phyloP scores from a whole-genome alignment of 1,140 invertebrate species.

The Bombus confusus region DNA sequence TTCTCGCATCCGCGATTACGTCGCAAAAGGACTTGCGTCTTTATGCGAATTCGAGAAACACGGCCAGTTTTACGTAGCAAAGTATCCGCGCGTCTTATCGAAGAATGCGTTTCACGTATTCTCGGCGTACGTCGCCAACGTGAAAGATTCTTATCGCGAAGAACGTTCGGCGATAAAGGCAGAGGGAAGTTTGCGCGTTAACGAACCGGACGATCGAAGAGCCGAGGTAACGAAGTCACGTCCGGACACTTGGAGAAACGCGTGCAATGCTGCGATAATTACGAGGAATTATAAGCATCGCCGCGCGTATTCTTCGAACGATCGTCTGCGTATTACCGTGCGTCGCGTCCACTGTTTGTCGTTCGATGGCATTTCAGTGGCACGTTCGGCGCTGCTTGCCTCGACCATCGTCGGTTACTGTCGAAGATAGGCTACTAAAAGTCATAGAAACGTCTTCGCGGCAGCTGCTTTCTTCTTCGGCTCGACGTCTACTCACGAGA shows the following conservation, averaged over 20 bases:
- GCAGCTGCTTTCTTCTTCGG: slow-evolving; percentile 19
- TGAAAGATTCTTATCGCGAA: not conserved
- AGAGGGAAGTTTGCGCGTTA: not conserved
- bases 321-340: no score
- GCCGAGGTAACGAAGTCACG: not conserved
- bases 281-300: not conserved
- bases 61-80: no score
- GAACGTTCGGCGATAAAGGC: no score
- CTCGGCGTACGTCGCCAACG: no score
- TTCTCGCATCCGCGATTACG: no score
- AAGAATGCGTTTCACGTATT: no score
- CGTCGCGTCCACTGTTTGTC: no score
- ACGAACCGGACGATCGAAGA: not conserved
- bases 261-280: not conserved
- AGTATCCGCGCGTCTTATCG: no score
- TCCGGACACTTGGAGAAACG: no score
- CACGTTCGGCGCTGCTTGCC: not conserved
- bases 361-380: not conserved
- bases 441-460: slow-evolving; percentile 30
- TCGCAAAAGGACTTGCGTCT: no score
- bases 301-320: not conserved
- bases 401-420: not conserved
- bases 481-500: not conserved
- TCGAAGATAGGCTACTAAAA: not conserved
- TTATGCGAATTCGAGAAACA: no score